Conservation (phyloP, 2,797 vertebrate genomes). For the Myripristis murdjan region DNA sequence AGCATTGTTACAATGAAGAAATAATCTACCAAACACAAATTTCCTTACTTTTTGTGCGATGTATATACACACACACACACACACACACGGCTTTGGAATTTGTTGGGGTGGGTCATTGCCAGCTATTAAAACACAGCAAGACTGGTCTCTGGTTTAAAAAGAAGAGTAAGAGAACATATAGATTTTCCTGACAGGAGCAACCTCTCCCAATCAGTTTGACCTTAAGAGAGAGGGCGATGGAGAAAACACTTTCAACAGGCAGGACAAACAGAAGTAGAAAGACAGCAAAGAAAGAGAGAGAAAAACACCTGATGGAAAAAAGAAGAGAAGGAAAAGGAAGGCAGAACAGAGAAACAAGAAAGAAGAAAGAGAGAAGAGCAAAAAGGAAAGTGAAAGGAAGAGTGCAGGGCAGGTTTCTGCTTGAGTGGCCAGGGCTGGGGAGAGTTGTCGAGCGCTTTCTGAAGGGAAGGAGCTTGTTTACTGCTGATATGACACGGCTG, state of each 20-base stretch:
- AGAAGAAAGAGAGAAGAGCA: slow-evolving; percentile 41
- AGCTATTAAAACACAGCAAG: slow-evolving; percentile 83
- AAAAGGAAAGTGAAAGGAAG: slow-evolving; percentile 74
- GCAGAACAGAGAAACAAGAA: slow-evolving; percentile 68
- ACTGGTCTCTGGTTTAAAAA: slow-evolving; percentile 80
- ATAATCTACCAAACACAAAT: no score
- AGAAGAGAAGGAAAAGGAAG: slow-evolving; percentile 52
- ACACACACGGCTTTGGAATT: slow-evolving; percentile 17
- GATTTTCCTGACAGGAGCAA: slow-evolving; percentile 86
- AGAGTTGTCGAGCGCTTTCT: slow-evolving; percentile 82
- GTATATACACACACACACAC: slow-evolving; percentile 6
- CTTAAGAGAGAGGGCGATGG: slow-evolving; percentile 79
- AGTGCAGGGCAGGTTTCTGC: slow-evolving; percentile 84
- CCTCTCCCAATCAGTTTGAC: slow-evolving; percentile 82
- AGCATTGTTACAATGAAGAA: no score
- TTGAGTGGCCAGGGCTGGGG: slow-evolving; percentile 84
- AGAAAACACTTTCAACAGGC: slow-evolving; percentile 80
- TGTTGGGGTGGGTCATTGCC: slow-evolving; percentile 63
- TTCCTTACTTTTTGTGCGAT: no score
- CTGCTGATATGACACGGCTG: slow-evolving; percentile 89
- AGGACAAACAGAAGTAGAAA: slow-evolving; percentile 81
- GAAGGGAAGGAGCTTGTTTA: slow-evolving; percentile 90
- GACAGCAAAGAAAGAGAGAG: slow-evolving; percentile 65
- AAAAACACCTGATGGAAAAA: slow-evolving; percentile 64
- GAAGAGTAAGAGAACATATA: slow-evolving; percentile 84